Percentiles rank a stretch among this genome's conserved stretches.
These are phyloP conservation scores for Odocoileus virginianus DNA, from an alignment of 2,113 vertebrate genomes.

Conservation along the genomic window DNA sequence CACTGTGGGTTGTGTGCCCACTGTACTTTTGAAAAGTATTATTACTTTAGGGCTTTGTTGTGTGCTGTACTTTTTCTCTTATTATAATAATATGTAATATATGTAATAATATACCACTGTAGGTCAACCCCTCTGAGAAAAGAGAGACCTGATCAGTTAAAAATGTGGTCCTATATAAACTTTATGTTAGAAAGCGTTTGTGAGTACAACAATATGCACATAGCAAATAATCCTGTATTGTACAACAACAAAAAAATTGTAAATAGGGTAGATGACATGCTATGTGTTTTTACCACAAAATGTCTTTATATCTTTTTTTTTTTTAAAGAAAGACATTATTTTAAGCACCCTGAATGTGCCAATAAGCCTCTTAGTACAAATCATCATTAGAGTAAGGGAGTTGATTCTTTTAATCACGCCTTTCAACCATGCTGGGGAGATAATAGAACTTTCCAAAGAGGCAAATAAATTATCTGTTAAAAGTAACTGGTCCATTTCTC, in stretches of 20 bases:
- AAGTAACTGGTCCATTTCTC: background rate
- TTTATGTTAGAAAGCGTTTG: conserved; percentile 45
- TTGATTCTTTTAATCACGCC: conserved; percentile 17
- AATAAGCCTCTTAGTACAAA: conserved; percentile 32
- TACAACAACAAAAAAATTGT: background rate
- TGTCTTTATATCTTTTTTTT: conserved; percentile 56
- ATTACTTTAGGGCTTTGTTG: conserved; percentile 49
- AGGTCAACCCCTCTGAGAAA: conserved; percentile 59
- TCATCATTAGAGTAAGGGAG: conserved; percentile 43
- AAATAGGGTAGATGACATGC: background rate
- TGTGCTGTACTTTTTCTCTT: background rate
- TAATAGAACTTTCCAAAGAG: conserved; percentile 53
- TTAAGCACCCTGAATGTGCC: conserved; percentile 60
- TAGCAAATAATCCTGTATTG: background rate
- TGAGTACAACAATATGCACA: background rate
- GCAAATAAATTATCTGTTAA: conserved; percentile 49
- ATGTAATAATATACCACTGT: conserved; percentile 36
- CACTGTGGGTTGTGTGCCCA: conserved; percentile 36
- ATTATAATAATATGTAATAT: conserved; percentile 17
- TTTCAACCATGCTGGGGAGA: conserved; percentile 51
- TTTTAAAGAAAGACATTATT: conserved; percentile 59
- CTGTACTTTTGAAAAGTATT: conserved; percentile 61
- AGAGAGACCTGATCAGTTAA: conserved; percentile 71
- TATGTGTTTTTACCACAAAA: background rate
- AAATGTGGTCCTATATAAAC: conserved; percentile 62